Percentiles rank a stretch among this genome's conserved stretches.
phyloP scores from a whole-genome alignment of 1,140 invertebrate genomes.

The Diachasmimorpha longicaudata region DNA sequence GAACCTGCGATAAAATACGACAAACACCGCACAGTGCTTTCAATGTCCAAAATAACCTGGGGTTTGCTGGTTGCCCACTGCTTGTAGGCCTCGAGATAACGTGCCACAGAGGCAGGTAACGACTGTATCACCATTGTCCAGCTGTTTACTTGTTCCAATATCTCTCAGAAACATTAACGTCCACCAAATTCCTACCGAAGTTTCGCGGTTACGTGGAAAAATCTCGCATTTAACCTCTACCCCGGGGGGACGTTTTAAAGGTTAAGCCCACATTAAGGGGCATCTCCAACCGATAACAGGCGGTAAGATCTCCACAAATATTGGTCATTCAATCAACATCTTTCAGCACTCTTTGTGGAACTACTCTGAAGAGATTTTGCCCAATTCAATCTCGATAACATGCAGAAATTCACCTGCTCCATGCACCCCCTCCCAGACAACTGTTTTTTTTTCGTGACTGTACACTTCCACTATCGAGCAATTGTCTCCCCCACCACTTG shows the following conservation, averaged over 20 bases:
- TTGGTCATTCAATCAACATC: background rate
- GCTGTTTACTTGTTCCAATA: background rate
- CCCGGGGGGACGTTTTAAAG: background rate
- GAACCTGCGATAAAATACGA: slow-evolving; percentile 79
- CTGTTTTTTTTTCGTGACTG: background rate
- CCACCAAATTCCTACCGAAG: background rate
- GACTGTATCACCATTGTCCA: background rate
- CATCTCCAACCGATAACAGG: background rate
- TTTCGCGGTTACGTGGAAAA: too few species aligned
- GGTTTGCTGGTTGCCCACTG: slow-evolving; percentile 77
- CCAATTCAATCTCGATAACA: background rate
- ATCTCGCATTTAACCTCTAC: too few species aligned
- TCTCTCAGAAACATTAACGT: background rate
- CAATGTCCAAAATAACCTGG: slow-evolving; percentile 71
- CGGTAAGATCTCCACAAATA: background rate
- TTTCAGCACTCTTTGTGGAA: background rate
- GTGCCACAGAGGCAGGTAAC: background rate
- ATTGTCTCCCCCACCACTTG: background rate
- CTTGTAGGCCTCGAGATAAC: slow-evolving; percentile 64
- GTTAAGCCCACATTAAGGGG: background rate
- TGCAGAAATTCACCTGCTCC: background rate
- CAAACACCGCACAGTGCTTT: slow-evolving; percentile 75
- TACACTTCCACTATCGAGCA: background rate
- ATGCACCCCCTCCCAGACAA: background rate
- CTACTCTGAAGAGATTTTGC: background rate